phyloP scores from a whole-genome alignment of 2,113 vertebrate genomes.

The Dromaius novaehollandiae region DNA sequence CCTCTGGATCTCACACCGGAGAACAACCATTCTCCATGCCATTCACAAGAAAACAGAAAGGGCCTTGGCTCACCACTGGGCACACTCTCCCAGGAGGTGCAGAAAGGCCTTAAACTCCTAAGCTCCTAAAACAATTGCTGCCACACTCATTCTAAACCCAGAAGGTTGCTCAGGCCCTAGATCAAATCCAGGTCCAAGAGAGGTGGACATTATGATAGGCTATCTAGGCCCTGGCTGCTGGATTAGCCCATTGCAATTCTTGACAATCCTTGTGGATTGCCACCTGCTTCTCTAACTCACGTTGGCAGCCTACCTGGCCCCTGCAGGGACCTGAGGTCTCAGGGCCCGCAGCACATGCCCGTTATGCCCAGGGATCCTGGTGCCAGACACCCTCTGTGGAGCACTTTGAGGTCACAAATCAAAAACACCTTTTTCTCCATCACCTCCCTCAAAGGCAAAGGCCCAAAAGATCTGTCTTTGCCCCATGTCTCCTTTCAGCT shows the following conservation, averaged over 20 bases:
- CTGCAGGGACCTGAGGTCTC: neutral
- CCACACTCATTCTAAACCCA: neutral
- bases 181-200: neutral
- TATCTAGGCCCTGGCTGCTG: neutral
- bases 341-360: neutral
- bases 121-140: neutral
- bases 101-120: neutral
- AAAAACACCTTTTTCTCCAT: neutral
- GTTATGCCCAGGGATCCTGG: neutral
- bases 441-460: fast-evolving
- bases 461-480: neutral
- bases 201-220: neutral
- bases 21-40: neutral
- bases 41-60: neutral
- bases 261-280: neutral
- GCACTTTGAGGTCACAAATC: neutral
- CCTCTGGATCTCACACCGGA: neutral
- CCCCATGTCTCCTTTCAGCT: neutral
- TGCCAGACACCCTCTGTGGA: neutral
- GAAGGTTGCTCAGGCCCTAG: neutral
- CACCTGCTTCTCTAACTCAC: neutral
- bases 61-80: neutral
- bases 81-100: neutral
- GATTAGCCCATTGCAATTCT: neutral
- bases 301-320: neutral